Base-by-base conservation (phyloP, 2,797 vertebrate species). In the Propithecus deckenii region DNA sequence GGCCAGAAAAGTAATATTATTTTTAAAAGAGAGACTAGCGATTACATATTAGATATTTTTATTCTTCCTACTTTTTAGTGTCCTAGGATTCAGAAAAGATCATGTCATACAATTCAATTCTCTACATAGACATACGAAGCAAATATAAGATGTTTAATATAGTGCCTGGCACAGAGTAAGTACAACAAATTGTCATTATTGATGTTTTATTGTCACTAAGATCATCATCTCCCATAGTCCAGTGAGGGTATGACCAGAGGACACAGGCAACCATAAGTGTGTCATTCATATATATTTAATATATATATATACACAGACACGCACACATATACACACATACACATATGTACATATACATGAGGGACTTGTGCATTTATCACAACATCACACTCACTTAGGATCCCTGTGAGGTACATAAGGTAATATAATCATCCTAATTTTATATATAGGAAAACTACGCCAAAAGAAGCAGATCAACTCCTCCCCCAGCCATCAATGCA, bases 31-130 rank as follows among this genome's bases (percentile, higher is more conserved):
- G 20, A 94, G 55, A 71, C 7, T 7, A 75, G 13, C 3, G 63
- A 65, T 75, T 94, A 43, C 0, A 76, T 93, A 84, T 95, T 86
- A 85, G 46, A 72, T 8, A 59, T 61, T n/a, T 89, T 94, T 93
- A 76, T 22, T 95, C 72, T 92, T 85, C 46, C 67, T 86, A 79
- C 63, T 83, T n/a, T 48, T 67, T 61, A 48, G 32, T 35, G 9
- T 80, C 80, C 35, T 79, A 76, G 28, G 38, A 91, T 89, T 93
- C 32, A 76, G 32, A 59, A 79, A 95, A 78, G 22, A 72, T 63
- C 9, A 43, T 76, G 18, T 93, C 30, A 72, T 76, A 71, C 1
- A 63, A 75, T 48, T 87, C 17, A 59, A 61, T 43, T 52, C 32
- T 80, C 43, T 83, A 50, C 9, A 22, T 78, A 79, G 71, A 38